Conservation (phyloP, 2,888 invertebrate species). For the Desoria tigrina region DNA sequence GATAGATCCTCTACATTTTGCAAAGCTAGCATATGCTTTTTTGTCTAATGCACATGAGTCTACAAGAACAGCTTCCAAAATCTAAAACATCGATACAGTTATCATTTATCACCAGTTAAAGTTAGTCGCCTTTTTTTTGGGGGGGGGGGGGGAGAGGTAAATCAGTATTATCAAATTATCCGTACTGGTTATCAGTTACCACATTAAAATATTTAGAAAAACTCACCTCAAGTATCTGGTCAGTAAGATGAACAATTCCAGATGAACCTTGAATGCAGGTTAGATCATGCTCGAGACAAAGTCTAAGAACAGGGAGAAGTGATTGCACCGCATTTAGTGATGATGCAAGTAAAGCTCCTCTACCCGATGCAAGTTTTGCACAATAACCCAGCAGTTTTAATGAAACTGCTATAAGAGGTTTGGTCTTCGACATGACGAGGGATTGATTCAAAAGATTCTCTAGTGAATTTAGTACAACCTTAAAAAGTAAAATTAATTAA, state of each 20-base stretch:
- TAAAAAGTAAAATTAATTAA: not conserved
- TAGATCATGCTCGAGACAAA: conserved; percentile 56
- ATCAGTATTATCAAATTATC: not conserved
- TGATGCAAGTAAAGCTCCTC: conserved; percentile 79
- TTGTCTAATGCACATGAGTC: conserved; percentile 65
- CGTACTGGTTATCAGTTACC: too few relatives aligned
- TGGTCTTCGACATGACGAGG: conserved; percentile 81
- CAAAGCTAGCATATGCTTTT: conserved; percentile 45
- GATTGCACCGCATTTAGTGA: conserved; percentile 80
- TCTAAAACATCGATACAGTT: conserved; percentile 60
- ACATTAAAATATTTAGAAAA: too few relatives aligned
- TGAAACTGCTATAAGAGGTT: conserved; percentile 83
- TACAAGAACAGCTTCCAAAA: conserved; percentile 90
- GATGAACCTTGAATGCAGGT: conserved; percentile 51
- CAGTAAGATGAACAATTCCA: conserved; percentile 51
- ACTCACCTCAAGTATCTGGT: conserved; percentile 51
- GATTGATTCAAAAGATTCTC: conserved; percentile 62
- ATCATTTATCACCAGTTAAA: conserved; percentile 3
- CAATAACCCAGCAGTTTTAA: conserved; percentile 86
- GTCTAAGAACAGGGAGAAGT: conserved; percentile 78
- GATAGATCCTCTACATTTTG: conserved; percentile 47
- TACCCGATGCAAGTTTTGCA: conserved; percentile 65
- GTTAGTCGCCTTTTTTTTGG: not conserved
- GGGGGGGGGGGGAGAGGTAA: too few relatives aligned
- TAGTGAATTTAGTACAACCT: conserved; percentile 74